Evolutionary conservation across 1,140 invertebrate species (phyloP).

Genomic region (Saccostrea glomerata): DNA sequence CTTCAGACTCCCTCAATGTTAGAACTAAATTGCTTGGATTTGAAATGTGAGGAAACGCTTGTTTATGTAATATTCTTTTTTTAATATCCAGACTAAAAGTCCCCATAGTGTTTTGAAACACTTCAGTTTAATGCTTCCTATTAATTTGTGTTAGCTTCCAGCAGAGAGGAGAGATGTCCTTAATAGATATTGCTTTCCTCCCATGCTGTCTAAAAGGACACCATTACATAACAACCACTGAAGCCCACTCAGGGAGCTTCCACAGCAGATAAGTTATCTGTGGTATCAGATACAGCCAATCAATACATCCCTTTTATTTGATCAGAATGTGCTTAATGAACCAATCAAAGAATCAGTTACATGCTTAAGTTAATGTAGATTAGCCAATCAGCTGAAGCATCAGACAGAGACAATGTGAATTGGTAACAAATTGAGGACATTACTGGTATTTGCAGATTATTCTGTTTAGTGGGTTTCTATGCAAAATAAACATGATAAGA

Average conservation of each 20-base stretch:
- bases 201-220: slow-evolving; percentile 27
- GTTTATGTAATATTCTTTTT: not conserved
- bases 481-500: not conserved
- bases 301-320: slow-evolving; percentile 33
- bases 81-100: not conserved
- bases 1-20: too few relatives aligned
- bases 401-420: not conserved
- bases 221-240: not conserved
- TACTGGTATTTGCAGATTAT: not conserved
- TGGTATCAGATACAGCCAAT: not conserved
- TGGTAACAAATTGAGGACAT: not conserved
- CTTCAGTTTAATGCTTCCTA: not conserved
- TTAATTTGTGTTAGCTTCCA: not conserved
- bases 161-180: not conserved
- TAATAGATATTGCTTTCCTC: not conserved
- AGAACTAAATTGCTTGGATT: not conserved
- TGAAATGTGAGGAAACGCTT: not conserved
- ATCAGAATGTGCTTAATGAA: slow-evolving; percentile 36
- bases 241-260: not conserved
- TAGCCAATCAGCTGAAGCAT: slow-evolving; percentile 20
- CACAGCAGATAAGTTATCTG: slow-evolving; percentile 13
- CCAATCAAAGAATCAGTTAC: slow-evolving; percentile 38
- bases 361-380: slow-evolving; percentile 38
- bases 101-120: slow-evolving; percentile 11
- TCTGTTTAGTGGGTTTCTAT: not conserved